Percentiles rank a stretch among this genome's conserved stretches.
These are phyloP conservation scores for Drosophila guanche DNA, from an alignment of 1,140 invertebrate species.

Conservation along the genomic window DNA sequence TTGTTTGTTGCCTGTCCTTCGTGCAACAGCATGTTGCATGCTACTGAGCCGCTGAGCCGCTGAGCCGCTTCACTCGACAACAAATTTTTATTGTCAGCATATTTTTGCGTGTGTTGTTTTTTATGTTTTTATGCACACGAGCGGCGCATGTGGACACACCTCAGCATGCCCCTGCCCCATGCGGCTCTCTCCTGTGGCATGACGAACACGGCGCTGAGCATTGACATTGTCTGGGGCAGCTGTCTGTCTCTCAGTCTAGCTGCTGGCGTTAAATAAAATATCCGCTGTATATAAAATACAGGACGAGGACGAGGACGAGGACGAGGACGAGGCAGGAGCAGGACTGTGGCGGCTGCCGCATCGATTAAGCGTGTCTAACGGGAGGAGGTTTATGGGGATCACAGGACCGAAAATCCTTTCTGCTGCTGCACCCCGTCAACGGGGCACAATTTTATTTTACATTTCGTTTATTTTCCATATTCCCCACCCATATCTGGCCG, in stretches of 20 bases:
- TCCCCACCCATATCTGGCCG: slow-evolving; percentile 13
- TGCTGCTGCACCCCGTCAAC: slow-evolving; percentile 49
- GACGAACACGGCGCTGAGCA: slow-evolving; percentile 66
- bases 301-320: slow-evolving; percentile 1
- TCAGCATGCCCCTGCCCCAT: neutral
- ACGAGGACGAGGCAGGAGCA: neutral
- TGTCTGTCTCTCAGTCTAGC: slow-evolving; percentile 46
- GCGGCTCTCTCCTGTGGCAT: slow-evolving; percentile 38
- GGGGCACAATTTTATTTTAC: slow-evolving; percentile 41
- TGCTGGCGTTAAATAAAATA: slow-evolving; percentile 79
- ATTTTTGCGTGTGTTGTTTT: slow-evolving; percentile 58
- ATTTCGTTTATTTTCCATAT: slow-evolving; percentile 56
- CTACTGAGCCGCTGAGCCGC: slow-evolving; percentile 71
- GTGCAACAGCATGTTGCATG: slow-evolving; percentile 80
- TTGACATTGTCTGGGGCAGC: slow-evolving; percentile 61
- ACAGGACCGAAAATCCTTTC: slow-evolving; percentile 40
- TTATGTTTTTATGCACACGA: slow-evolving; percentile 66
- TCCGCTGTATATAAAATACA: slow-evolving; percentile 64
- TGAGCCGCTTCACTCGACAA: slow-evolving; percentile 42
- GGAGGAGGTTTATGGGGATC: slow-evolving; percentile 1
- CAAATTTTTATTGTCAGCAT: slow-evolving; percentile 82
- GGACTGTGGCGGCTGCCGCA: slow-evolving; percentile 37
- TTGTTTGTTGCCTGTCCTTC: slow-evolving; percentile 44
- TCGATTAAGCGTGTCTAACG: slow-evolving; percentile 72
- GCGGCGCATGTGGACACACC: slow-evolving; percentile 1